phyloP scores from a whole-genome alignment of 2,888 invertebrate genomes.

The Chydorus sphaericus region DNA sequence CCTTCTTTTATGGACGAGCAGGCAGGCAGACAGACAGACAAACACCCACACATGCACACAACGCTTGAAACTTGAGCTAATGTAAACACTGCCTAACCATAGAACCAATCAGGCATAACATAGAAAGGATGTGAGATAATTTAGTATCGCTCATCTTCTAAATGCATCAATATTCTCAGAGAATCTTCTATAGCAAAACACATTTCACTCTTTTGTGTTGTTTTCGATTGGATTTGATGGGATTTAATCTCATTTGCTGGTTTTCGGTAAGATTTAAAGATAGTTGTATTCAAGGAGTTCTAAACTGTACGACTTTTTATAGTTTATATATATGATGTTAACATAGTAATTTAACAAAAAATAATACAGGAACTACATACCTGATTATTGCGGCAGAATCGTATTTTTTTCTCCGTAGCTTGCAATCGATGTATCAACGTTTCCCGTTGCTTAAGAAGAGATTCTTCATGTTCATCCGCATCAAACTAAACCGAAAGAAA shows the following conservation, averaged over 20 bases:
- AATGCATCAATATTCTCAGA: too few species aligned
- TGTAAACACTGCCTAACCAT: neutral
- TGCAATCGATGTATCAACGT: neutral
- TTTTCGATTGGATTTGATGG: too few species aligned
- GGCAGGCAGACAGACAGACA: constrained; percentile 4
- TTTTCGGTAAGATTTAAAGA: too few species aligned
- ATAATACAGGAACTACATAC: neutral
- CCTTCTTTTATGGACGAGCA: neutral
- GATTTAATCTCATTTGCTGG: too few species aligned
- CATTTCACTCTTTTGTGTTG: too few species aligned
- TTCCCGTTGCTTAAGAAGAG: neutral
- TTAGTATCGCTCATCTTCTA: too few species aligned
- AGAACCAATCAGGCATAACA: neutral
- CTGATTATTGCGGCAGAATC: neutral
- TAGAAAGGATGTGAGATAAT: neutral
- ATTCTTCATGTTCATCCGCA: neutral
- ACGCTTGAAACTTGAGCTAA: neutral
- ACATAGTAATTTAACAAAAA: neutral
- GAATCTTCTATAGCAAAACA: too few species aligned
- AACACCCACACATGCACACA: neutral
- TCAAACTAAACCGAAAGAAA: neutral
- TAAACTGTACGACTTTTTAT: too few species aligned
- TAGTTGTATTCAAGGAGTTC: too few species aligned
- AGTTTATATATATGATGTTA: neutral
- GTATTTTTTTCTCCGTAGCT: neutral